Percentiles rank a stretch among this genome's conserved stretches.
These are phyloP conservation scores for Himalopsyche tibetana DNA, from an alignment of 2,888 invertebrate genomes.

Conservation along the genomic window DNA sequence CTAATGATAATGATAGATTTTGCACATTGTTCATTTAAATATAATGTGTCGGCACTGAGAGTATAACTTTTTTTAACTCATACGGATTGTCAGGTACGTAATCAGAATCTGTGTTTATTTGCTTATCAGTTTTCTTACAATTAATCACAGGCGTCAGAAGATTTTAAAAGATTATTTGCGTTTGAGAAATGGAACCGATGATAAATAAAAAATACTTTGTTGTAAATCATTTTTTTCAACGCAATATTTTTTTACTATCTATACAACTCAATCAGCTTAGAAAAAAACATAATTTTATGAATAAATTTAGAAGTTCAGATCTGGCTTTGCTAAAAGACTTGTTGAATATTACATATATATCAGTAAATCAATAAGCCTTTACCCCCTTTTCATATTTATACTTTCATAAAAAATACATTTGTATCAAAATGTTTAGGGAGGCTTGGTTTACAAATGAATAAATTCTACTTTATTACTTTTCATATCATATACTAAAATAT, in stretches of 20 bases:
- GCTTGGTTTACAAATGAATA: constrained; percentile 46
- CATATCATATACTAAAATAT: constrained; percentile 57
- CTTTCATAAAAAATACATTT: constrained; percentile 60
- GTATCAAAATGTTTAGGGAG: constrained; percentile 49
- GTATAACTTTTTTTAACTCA: constrained; percentile 52
- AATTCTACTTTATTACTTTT: constrained; percentile 56
- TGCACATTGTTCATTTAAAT: constrained; percentile 64
- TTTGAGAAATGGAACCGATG: constrained; percentile 55
- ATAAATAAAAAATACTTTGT: constrained; percentile 48
- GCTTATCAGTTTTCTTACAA: not conserved
- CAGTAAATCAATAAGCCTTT: constrained; percentile 59
- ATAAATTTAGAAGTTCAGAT: constrained; percentile 49
- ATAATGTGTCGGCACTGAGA: constrained; percentile 62
- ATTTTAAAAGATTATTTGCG: constrained; percentile 32
- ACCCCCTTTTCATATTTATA: constrained; percentile 59
- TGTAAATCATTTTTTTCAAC: constrained; percentile 28
- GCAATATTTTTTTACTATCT: constrained; percentile 36
- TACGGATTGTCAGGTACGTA: constrained; percentile 56
- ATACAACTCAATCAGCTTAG: constrained; percentile 37
- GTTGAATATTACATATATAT: constrained; percentile 51
- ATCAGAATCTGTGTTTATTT: not conserved
- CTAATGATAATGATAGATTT: constrained; percentile 64
- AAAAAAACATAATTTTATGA: constrained; percentile 31
- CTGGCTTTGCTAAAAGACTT: constrained; percentile 56
- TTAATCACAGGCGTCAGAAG: not conserved